phyloP scores from a whole-genome alignment of 2,797 vertebrate genomes.

The Thunnus albacares region DNA sequence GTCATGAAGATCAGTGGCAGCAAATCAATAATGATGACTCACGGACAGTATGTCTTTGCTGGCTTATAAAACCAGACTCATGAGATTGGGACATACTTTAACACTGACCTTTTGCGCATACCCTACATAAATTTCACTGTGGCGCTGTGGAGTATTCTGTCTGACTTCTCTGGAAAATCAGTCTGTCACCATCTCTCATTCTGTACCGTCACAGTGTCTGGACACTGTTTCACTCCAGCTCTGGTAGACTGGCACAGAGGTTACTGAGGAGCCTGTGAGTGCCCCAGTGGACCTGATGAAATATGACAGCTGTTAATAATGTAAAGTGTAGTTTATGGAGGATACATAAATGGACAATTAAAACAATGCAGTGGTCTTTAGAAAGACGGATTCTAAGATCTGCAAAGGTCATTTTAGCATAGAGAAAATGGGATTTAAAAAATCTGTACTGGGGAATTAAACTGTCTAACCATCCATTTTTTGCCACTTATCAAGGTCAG shows the following conservation, averaged over 20 bases:
- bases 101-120: slow-evolving; percentile 62
- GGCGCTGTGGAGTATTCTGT: slow-evolving; percentile 29
- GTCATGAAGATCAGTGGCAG: slow-evolving; percentile 70
- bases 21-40: slow-evolving; percentile 78
- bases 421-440: slow-evolving; percentile 33
- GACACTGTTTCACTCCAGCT: slow-evolving; percentile 29
- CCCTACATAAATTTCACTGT: slow-evolving; percentile 45
- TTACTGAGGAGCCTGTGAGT: slow-evolving; percentile 46
- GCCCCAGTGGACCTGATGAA: slow-evolving; percentile 55
- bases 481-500: slow-evolving; percentile 15
- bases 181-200: slow-evolving; percentile 37
- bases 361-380: slow-evolving; percentile 28
- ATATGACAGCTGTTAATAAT: slow-evolving; percentile 63
- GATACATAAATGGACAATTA: slow-evolving; percentile 27
- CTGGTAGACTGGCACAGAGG: slow-evolving; percentile 26
- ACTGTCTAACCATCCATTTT: neutral
- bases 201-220: slow-evolving; percentile 44
- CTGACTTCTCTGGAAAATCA: slow-evolving; percentile 44
- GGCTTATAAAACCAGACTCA: slow-evolving; percentile 62
- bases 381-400: slow-evolving; percentile 22
- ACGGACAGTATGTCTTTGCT: slow-evolving; percentile 62
- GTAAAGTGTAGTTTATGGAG: slow-evolving; percentile 49
- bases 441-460: slow-evolving; percentile 30
- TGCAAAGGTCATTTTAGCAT: slow-evolving; percentile 37
- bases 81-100: slow-evolving; percentile 63